These are phyloP conservation scores for Antheraea mylitta DNA, from an alignment of 1,140 invertebrate genomes.

Conservation along the genomic window DNA sequence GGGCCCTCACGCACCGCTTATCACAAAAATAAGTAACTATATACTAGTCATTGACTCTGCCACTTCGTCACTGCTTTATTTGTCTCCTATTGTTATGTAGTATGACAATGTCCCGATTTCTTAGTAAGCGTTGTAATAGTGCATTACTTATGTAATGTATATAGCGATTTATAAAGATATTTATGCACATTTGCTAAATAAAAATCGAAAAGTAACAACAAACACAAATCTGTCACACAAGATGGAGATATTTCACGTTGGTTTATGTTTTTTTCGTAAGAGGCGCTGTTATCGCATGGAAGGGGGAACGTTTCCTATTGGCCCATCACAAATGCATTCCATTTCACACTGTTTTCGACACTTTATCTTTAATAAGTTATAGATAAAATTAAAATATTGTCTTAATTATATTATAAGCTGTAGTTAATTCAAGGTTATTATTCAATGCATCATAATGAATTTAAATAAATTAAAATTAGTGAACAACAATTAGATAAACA, in stretches of 20 bases:
- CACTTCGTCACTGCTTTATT: slow-evolving; percentile 73
- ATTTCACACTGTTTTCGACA: slow-evolving; percentile 21
- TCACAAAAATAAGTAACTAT: slow-evolving; percentile 80
- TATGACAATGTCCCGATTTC: slow-evolving; percentile 33
- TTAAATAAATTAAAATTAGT: background rate
- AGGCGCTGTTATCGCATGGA: slow-evolving; percentile 51
- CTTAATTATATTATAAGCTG: background rate
- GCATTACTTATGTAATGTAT: slow-evolving; percentile 35
- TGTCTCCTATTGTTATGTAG: slow-evolving; percentile 44
- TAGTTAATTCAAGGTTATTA: background rate
- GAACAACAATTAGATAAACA: background rate
- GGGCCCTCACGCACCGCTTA: slow-evolving; percentile 74
- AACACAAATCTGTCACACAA: slow-evolving; percentile 79
- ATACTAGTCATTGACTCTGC: slow-evolving; percentile 74
- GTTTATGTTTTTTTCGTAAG: slow-evolving; percentile 62
- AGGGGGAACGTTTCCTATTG: slow-evolving; percentile 52
- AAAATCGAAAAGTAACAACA: slow-evolving; percentile 75
- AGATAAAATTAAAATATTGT: background rate
- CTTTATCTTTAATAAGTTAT: background rate
- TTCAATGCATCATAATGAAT: background rate
- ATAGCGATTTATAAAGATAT: slow-evolving; percentile 52
- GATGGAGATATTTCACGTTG: slow-evolving; percentile 76
- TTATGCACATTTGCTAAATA: slow-evolving; percentile 58
- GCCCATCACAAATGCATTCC: slow-evolving; percentile 49
- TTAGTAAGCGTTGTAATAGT: slow-evolving; percentile 28